Evolutionary conservation across 2,888 invertebrate species (phyloP), one percentile per base, ranked within the genome.

Genomic region (Sesia apiformis): DNA sequence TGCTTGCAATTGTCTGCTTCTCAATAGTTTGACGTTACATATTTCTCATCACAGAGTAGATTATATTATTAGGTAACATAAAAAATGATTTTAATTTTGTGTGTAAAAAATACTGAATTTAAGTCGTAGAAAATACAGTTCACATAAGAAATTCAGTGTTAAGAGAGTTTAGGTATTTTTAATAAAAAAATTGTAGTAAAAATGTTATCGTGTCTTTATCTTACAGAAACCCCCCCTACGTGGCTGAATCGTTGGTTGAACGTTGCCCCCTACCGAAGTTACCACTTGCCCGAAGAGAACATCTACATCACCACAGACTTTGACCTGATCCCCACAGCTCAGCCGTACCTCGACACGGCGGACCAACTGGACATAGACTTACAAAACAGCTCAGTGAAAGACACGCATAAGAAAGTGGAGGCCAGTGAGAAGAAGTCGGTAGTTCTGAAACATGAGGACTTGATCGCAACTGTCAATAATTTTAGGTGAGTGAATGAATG

Each of bases 271-370:
- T 84, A 91, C 53, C 60, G 84, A 0, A 91, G 92, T 40, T 93
- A 96, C 69, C 90, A 91, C 62, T 76, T 96, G 3, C 96, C 96
- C 0, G 89, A 91, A 6, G 90, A 93, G 40, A 97, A 97, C 79
- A 81, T 91, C 5, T 97, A 93, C 74, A 89, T 97, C 41, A 92
- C 95, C 0, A 91, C 91, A 1, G 91, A 96, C 74, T 96, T 96
- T 69, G 82, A 79, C 6, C 71, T 95, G 40, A 74, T 93, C 4
- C 75, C 90, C 0, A 76, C 90, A 0, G 75, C 87, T 0, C 70
- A 70, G 8, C 72, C 64, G 0, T 89, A 85, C 58, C 3, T 77
- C 0, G 76, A 79, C 3, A 64, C 65, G 0, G 86, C 87, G 0
- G 53, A 67, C 23, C 38, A 69, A 0, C 62, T 84, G 0, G 80